Evolutionary conservation across 2,113 vertebrate species (phyloP), one percentile per base, ranked within the genome.

Genomic region (Talpa occidentalis): DNA sequence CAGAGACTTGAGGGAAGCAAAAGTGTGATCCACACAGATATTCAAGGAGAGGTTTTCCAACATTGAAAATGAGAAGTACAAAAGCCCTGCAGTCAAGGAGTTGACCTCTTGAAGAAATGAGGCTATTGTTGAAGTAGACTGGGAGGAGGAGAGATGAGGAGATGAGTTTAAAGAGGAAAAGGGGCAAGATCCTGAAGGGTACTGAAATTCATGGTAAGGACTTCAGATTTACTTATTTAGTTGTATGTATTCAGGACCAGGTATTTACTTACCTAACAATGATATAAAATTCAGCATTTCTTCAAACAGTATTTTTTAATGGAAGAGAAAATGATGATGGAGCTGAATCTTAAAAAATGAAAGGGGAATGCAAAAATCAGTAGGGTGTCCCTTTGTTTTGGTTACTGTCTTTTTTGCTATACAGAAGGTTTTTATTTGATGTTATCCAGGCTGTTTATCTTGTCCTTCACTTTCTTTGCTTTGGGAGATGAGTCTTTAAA

Each of bases 271-370:
- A 80, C 40, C 15, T 37, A 52, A 67, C 10, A 40, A 54, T 1
- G 11, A 9, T n/a, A 76, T 22, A 88, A 66, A 86, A 76, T 6
- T 54, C 24, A 73, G 15, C 44, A 80, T 72, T 78, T 82, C 37
- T 92, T 91, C 70, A 42, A 74, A 54, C 2, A 94, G 28, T 28
- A 54, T 21, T 76, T 94, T 67, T 28, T 73, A 90, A 78, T 49
- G 32, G 15, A 93, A 95, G 86, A 37, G 80, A 24, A n/a, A n/a
- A n/a, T n/a, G n/a, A n/a, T n/a, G n/a, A n/a, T n/a, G n/a, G n/a
- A n/a, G n/a, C n/a, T n/a, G n/a, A n/a, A n/a, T n/a, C n/a, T n/a
- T n/a, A n/a, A n/a, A n/a, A n/a, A n/a, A n/a, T n/a, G n/a, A n/a
- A n/a, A n/a, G n/a, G n/a, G n/a, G n/a, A n/a, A n/a, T n/a, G n/a